Evolutionary conservation across 1,140 invertebrate genomes (phyloP).

Genomic region (Phymastichus coffea): DNA sequence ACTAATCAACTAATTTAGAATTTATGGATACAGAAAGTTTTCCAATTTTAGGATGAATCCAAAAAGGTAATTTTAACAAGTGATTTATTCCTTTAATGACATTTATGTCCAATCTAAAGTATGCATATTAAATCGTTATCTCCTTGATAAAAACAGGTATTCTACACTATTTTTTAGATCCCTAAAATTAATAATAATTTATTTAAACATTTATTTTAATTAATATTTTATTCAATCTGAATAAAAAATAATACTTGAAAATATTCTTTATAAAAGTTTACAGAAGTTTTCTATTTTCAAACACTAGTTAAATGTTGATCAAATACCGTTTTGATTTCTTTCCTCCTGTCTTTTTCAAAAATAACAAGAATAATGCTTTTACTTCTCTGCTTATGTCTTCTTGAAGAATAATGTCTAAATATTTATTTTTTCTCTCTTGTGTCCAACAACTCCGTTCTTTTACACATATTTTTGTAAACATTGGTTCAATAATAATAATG

Average conservation of each 20-base stretch:
- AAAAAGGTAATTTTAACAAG: slow-evolving; percentile 96
- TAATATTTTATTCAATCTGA: slow-evolving; percentile 16
- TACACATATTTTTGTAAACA: slow-evolving; percentile 70
- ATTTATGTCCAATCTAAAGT: slow-evolving; percentile 94
- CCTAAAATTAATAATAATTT: slow-evolving; percentile 33
- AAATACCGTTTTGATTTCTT: slow-evolving; percentile 42
- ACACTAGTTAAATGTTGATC: slow-evolving; percentile 47
- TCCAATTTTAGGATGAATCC: slow-evolving; percentile 97
- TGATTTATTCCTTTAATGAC: slow-evolving; percentile 96
- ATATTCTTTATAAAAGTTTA: slow-evolving; percentile 52
- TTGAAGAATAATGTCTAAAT: slow-evolving; percentile 71
- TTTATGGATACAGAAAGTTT: slow-evolving; percentile 89
- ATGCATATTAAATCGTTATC: slow-evolving; percentile 81
- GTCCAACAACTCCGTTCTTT: slow-evolving; percentile 77
- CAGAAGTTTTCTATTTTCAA: slow-evolving; percentile 65
- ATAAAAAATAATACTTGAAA: slow-evolving; percentile 41
- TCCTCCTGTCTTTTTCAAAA: slow-evolving; percentile 63
- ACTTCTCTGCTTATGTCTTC: too few relatives aligned
- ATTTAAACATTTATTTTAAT: too few relatives aligned
- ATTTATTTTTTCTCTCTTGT: slow-evolving; percentile 64
- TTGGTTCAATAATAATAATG: slow-evolving; percentile 68
- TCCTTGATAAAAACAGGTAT: slow-evolving; percentile 68
- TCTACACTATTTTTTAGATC: slow-evolving; percentile 43
- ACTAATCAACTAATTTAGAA: slow-evolving; percentile 68
- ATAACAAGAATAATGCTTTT: too few relatives aligned